Evolutionary conservation across 2,888 invertebrate species (phyloP).

Genomic region (Cantharis rufa): DNA sequence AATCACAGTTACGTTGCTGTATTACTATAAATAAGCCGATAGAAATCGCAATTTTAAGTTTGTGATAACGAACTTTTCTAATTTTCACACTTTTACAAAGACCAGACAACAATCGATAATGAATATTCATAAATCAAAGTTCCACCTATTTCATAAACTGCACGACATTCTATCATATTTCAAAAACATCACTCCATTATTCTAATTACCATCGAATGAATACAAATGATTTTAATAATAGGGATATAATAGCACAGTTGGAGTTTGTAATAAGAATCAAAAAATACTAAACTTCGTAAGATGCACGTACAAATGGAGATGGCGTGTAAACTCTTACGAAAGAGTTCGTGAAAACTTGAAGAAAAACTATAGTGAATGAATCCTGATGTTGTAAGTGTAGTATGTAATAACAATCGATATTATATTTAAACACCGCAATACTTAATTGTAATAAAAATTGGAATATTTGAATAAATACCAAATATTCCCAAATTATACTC

Average conservation of each 20-base stretch:
- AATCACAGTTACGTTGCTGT: neutral
- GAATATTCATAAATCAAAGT: constrained; percentile 52
- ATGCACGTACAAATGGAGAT: neutral
- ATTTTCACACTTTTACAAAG: constrained; percentile 24
- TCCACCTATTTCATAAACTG: constrained; percentile 49
- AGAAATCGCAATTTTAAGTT: neutral
- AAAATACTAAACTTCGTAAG: neutral
- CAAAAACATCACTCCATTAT: constrained; percentile 54
- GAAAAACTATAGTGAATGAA: neutral
- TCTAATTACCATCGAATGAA: constrained; percentile 52
- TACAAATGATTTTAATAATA: constrained; percentile 49
- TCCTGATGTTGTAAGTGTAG: neutral
- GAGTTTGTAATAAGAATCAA: neutral
- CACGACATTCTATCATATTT: constrained; percentile 55
- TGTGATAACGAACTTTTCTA: constrained; percentile 1
- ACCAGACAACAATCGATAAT: constrained; percentile 43
- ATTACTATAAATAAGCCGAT: neutral
- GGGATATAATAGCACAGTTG: neutral
- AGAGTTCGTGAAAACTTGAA: neutral
- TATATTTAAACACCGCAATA: neutral
- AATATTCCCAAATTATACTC: constrained; percentile 29
- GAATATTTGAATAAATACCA: constrained; percentile 1
- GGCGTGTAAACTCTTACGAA: neutral
- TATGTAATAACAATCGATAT: neutral
- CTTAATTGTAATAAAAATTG: neutral